Evolutionary conservation across 2,888 invertebrate genomes (phyloP).

Genomic region (Eustalomyia histrio): DNA sequence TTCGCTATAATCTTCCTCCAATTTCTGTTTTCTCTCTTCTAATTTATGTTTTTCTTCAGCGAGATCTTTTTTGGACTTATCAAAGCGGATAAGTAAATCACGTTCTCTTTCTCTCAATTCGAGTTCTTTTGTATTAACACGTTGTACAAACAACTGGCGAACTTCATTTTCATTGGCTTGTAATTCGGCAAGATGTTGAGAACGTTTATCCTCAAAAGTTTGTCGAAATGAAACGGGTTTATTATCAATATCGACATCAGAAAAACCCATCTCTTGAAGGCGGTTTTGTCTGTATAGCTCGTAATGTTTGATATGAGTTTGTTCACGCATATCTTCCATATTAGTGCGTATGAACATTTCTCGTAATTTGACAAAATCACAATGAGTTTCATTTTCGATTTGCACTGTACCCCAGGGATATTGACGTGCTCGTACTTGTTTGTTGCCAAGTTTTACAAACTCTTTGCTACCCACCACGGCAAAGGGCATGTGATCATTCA

Average conservation of each 20-base stretch:
- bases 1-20: conserved; percentile 43
- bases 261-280: conserved; percentile 96
- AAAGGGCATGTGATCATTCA: conserved; percentile 98
- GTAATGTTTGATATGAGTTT: conserved; percentile 97
- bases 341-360: conserved; percentile 99
- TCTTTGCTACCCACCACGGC: conserved; percentile 99
- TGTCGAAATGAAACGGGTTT: conserved; percentile 94
- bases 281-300: conserved; percentile 95
- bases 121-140: conserved; percentile 98
- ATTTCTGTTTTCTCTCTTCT: conserved; percentile 21
- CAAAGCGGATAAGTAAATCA: conserved; percentile 90
- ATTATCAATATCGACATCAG: conserved; percentile 94
- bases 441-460: conserved; percentile 96
- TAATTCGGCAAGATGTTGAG: conserved; percentile 93
- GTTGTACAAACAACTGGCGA: conserved; percentile 97
- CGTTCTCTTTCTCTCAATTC: conserved; percentile 98
- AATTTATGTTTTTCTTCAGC: conserved; percentile 47
- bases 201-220: conserved; percentile 95
- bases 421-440: conserved; percentile 96
- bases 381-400: conserved; percentile 99
- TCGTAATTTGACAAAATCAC: conserved; percentile 98
- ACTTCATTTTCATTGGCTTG: conserved; percentile 98
- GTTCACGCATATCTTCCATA: conserved; percentile 99
- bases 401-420: conserved; percentile 99
- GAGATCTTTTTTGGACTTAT: conserved; percentile 33